phyloP scores from a whole-genome alignment of 2,888 invertebrate species.

The Ophion slaviceki region DNA sequence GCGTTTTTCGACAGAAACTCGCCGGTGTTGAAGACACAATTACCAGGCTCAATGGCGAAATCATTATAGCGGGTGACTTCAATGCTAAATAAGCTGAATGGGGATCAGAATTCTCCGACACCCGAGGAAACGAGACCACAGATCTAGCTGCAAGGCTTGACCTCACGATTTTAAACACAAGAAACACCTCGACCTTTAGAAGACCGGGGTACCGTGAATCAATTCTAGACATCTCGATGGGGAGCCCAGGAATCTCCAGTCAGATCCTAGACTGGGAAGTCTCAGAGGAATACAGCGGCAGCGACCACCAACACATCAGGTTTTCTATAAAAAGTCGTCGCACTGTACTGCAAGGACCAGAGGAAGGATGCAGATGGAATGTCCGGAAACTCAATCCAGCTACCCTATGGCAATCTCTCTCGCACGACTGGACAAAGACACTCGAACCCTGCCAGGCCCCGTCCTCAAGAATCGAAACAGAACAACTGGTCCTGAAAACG shows the following conservation, averaged over 20 bases:
- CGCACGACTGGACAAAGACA: not conserved
- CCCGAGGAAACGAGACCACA: slow-evolving; percentile 27
- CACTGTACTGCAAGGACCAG: too few relatives aligned
- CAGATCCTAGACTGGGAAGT: slow-evolving; percentile 30
- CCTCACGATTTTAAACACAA: slow-evolving; percentile 22
- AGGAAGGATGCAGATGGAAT: slow-evolving; percentile 16
- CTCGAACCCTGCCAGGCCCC: too few relatives aligned
- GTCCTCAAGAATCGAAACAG: not conserved
- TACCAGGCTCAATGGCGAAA: slow-evolving; percentile 36
- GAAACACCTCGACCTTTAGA: slow-evolving; percentile 43
- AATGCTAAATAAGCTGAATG: slow-evolving; percentile 47
- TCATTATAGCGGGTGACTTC: slow-evolving; percentile 55
- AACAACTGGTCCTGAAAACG: not conserved
- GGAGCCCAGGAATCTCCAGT: slow-evolving; percentile 25
- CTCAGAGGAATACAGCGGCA: slow-evolving; percentile 40
- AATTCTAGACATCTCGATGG: slow-evolving; percentile 50
- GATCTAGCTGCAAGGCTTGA: slow-evolving; percentile 51
- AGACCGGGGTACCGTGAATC: slow-evolving; percentile 44
- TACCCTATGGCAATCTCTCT: not conserved
- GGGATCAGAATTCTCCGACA: slow-evolving; percentile 53
- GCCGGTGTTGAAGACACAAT: slow-evolving; percentile 48
- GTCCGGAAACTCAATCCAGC: slow-evolving; percentile 31
- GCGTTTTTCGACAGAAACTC: slow-evolving; percentile 34
- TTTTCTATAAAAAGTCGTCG: too few relatives aligned
- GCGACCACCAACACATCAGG: slow-evolving; percentile 50